Percentiles rank a stretch among this genome's conserved stretches.
These are phyloP conservation scores for Periophthalmodon schlosseri DNA, from an alignment of 2,113 vertebrate species.

Conservation along the genomic window DNA sequence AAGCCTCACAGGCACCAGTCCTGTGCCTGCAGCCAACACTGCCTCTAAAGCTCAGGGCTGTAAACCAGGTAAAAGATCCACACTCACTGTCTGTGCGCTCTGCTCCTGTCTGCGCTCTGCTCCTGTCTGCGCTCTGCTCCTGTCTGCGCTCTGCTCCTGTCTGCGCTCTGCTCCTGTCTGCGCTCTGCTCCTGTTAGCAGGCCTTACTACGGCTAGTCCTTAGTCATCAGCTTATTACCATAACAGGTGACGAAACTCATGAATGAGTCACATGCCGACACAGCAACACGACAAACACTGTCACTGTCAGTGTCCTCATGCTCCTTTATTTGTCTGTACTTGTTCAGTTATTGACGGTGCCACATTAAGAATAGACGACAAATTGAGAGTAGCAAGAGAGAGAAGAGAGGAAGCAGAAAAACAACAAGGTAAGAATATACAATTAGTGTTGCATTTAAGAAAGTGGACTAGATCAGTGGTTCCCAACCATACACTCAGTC, in stretches of 20 bases:
- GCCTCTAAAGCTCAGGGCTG: slow-evolving; percentile 74
- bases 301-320: slow-evolving; percentile 16
- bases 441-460: neutral
- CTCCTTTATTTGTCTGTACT: slow-evolving; percentile 46
- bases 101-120: neutral
- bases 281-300: slow-evolving; percentile 36
- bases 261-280: slow-evolving; percentile 55
- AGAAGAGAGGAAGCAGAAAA: slow-evolving; percentile 88
- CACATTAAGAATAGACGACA: slow-evolving; percentile 86
- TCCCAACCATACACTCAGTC: neutral
- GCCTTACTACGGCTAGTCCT: slow-evolving; percentile 36
- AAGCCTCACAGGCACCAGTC: slow-evolving; percentile 76
- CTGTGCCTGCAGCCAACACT: slow-evolving; percentile 62
- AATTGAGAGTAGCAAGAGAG: slow-evolving; percentile 88
- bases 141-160: neutral
- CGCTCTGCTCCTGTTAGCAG: slow-evolving; percentile 21
- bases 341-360: slow-evolving; percentile 88
- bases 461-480: neutral
- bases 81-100: slow-evolving; percentile 2
- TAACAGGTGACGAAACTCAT: slow-evolving; percentile 58
- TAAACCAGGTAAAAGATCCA: slow-evolving; percentile 81
- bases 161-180: neutral
- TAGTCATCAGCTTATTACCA: slow-evolving; percentile 57
- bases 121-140: neutral
- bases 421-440: slow-evolving; percentile 82